Evolutionary conservation across 2,888 invertebrate genomes (phyloP).

Genomic region (Acleris holmiana): DNA sequence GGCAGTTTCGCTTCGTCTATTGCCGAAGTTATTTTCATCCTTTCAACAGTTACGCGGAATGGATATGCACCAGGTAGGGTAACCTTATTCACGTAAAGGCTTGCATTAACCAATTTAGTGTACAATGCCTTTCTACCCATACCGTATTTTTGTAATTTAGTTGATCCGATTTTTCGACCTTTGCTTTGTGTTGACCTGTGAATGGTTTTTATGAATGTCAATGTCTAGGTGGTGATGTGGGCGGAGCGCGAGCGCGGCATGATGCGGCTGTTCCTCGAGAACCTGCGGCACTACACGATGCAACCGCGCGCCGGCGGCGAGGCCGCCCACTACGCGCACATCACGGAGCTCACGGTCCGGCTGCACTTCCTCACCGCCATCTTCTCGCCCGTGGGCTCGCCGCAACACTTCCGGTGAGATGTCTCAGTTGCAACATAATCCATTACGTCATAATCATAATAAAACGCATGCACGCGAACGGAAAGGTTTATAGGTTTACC

Average conservation of each 20-base stretch:
- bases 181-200: neutral
- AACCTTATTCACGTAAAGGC: too few species aligned
- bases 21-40: constrained; percentile 95
- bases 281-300: constrained; percentile 88
- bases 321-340: constrained; percentile 85
- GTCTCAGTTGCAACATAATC: neutral
- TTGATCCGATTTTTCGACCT: too few species aligned
- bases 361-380: constrained; percentile 96
- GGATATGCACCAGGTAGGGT: constrained; percentile 90
- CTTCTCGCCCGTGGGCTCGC: constrained; percentile 95
- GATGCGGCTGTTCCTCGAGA: constrained; percentile 96
- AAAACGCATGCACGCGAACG: too few species aligned
- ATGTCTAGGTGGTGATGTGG: constrained; percentile 91
- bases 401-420: constrained; percentile 91
- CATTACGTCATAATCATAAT: neutral
- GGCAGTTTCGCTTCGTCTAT: constrained; percentile 92
- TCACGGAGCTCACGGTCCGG: constrained; percentile 95
- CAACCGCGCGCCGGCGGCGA: constrained; percentile 52
- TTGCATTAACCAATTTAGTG: too few species aligned
- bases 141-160: too few species aligned
- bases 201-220: neutral
- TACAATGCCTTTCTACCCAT: too few species aligned
- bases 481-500: too few species aligned
- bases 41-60: constrained; percentile 95
- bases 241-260: constrained; percentile 96